Evolutionary conservation across 2,888 invertebrate species (phyloP).

Genomic region (Meganola albula): DNA sequence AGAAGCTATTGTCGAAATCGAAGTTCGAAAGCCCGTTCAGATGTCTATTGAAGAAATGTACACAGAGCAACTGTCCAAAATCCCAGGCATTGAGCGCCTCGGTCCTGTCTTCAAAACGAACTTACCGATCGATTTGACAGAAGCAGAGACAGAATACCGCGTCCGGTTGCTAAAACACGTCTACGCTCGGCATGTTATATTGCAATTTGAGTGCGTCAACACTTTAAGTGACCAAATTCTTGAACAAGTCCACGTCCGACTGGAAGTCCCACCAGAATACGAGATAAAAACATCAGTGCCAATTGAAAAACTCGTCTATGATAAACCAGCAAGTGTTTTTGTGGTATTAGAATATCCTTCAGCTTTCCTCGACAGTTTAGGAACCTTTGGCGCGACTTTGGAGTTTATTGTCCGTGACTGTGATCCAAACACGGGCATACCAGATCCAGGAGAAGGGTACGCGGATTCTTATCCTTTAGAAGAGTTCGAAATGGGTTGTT

Average conservation of each 20-base stretch:
- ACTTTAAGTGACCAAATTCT: constrained; percentile 96
- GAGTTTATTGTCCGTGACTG: constrained; percentile 98
- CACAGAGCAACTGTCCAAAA: constrained; percentile 85
- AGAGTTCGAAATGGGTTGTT: constrained; percentile 78
- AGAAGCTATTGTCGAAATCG: constrained; percentile 82
- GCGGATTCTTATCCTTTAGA: constrained; percentile 97
- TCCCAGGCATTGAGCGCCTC: constrained; percentile 91
- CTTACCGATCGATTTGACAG: constrained; percentile 91
- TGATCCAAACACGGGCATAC: constrained; percentile 94
- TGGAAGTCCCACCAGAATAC: constrained; percentile 91
- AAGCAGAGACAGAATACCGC: constrained; percentile 97
- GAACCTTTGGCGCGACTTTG: constrained; percentile 91
- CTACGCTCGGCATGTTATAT: constrained; percentile 89
- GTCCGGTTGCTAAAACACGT: constrained; percentile 96
- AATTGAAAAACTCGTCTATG: constrained; percentile 88
- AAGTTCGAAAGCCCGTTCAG: constrained; percentile 89
- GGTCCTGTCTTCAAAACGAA: constrained; percentile 94
- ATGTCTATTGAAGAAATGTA: constrained; percentile 93
- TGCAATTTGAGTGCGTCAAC: constrained; percentile 98
- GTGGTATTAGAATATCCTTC: constrained; percentile 83
- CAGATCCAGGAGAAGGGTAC: constrained; percentile 97
- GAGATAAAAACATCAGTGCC: constrained; percentile 83
- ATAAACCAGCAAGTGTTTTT: constrained; percentile 91
- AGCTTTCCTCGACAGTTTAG: constrained; percentile 80
- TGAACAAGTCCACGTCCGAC: constrained; percentile 92